These are phyloP conservation scores for Phyllotreta cruciferae DNA, from an alignment of 2,888 invertebrate genomes.

Conservation along the genomic window DNA sequence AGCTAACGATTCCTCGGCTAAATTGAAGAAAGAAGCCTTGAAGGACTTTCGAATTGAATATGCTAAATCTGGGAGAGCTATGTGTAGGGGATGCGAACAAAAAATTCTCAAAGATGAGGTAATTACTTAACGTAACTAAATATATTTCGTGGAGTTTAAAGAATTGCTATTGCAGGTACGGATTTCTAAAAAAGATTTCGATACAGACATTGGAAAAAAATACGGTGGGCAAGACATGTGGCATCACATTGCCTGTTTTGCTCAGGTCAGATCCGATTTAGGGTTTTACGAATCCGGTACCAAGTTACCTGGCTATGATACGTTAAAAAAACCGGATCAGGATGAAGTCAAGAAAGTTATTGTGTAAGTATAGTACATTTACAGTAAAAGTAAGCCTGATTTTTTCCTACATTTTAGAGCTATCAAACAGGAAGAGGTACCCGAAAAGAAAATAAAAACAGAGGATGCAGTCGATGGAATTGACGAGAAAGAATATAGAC, in stretches of 20 bases:
- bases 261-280: constrained; percentile 73
- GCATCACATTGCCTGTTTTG: constrained; percentile 94
- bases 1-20: constrained; percentile 46
- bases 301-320: constrained; percentile 77
- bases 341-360: constrained; percentile 67
- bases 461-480: constrained; percentile 65
- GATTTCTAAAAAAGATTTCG: constrained; percentile 84
- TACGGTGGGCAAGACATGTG: constrained; percentile 87
- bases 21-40: constrained; percentile 57
- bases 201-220: constrained; percentile 78
- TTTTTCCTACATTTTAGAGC: constrained; percentile 49
- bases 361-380: constrained; percentile 66
- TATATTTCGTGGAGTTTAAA: not conserved
- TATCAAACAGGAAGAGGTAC: constrained; percentile 65
- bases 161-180: constrained; percentile 61
- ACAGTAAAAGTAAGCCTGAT: not conserved
- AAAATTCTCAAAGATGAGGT: constrained; percentile 79
- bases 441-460: constrained; percentile 74
- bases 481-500: constrained; percentile 68
- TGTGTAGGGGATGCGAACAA: constrained; percentile 83
- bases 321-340: constrained; percentile 76
- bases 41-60: constrained; percentile 83
- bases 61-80: constrained; percentile 82
- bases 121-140: constrained; percentile 33
- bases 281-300: constrained; percentile 77